Evolutionary conservation across 2,113 vertebrate genomes (phyloP).

Genomic region (Mobula birostris): DNA sequence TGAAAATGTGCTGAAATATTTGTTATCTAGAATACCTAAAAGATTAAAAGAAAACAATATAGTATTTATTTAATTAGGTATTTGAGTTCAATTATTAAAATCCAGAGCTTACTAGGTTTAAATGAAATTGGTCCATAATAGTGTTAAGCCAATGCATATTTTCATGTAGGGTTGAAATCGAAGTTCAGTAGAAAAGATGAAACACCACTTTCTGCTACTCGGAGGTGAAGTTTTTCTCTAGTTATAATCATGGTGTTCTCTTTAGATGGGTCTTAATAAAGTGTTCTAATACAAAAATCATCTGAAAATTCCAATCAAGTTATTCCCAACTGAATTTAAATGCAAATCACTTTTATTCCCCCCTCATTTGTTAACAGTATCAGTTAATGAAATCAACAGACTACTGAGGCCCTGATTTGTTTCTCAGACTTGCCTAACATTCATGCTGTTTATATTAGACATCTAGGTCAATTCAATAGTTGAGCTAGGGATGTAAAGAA

Average conservation of each 20-base stretch:
- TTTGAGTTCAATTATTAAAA: not conserved
- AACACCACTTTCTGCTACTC: not conserved
- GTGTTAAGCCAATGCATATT: not conserved
- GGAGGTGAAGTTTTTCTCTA: not conserved
- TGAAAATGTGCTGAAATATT: not conserved
- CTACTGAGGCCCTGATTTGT: not conserved
- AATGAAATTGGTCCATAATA: not conserved
- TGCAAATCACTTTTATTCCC: not conserved
- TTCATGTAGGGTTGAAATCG: not conserved
- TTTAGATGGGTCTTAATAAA: not conserved
- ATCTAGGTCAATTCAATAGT: not conserved
- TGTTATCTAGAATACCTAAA: not conserved
- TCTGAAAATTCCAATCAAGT: not conserved
- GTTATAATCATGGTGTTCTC: not conserved
- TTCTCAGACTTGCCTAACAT: not conserved
- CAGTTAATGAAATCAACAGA: not conserved
- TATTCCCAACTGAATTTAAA: not conserved
- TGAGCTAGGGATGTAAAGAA: not conserved
- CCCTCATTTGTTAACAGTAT: not conserved
- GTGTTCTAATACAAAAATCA: not conserved
- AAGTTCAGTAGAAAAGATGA: not conserved
- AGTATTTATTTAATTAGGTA: not conserved
- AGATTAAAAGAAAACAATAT: not conserved
- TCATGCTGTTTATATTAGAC: too few species aligned
- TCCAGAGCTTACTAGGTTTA: not conserved